phyloP scores from a whole-genome alignment of 2,113 vertebrate genomes.

The Brevimyrus niger region DNA sequence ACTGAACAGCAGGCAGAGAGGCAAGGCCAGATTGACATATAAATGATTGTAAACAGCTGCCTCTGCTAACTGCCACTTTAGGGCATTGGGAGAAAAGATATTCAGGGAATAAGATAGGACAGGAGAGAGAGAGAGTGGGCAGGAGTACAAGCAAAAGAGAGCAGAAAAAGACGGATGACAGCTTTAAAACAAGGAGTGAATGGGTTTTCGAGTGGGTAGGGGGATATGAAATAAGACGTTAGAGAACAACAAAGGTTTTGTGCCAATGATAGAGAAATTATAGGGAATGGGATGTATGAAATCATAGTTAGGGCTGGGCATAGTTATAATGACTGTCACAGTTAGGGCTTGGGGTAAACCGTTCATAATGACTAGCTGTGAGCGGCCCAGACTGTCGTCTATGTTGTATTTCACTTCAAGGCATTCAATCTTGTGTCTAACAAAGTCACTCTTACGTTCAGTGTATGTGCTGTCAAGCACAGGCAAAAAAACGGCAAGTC shows the following conservation, averaged over 20 bases:
- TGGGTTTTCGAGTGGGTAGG: not conserved
- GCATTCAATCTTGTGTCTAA: not conserved
- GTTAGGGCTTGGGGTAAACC: not conserved
- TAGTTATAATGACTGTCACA: not conserved
- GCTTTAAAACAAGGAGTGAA: not conserved
- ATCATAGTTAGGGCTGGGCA: not conserved
- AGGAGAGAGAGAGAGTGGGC: constrained; percentile 25
- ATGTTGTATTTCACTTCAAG: not conserved
- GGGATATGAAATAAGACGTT: constrained; percentile 3
- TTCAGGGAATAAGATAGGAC: constrained; percentile 37
- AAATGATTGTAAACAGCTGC: constrained; percentile 62
- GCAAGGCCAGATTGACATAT: constrained; percentile 54
- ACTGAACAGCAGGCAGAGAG: constrained; percentile 20
- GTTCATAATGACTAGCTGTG: not conserved
- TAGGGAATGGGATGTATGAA: constrained; percentile 3
- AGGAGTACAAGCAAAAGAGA: constrained; percentile 8
- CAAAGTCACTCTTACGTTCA: not conserved
- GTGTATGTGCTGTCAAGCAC: not conserved
- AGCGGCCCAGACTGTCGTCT: not conserved
- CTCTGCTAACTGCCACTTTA: constrained; percentile 61
- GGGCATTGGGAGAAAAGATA: constrained; percentile 35
- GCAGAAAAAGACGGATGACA: not conserved
- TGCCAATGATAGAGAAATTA: not conserved
- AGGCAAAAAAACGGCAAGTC: not conserved
- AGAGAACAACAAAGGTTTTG: constrained; percentile 3